Conservation (phyloP, 1,140 invertebrate genomes). For the Hypsibius dujardini region DNA sequence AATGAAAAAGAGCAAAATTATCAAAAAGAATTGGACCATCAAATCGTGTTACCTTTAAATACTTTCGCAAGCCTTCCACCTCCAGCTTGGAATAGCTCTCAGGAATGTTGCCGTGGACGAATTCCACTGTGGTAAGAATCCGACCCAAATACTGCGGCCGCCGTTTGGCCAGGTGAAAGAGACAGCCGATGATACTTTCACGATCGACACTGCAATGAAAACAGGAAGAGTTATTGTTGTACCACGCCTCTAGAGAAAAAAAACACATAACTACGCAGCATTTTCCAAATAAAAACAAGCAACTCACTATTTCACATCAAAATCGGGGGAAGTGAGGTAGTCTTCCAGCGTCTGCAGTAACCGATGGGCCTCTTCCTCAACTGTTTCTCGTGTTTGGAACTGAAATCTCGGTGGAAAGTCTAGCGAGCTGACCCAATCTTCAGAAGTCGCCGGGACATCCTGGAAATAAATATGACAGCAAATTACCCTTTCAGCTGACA, state of each 20-base stretch:
- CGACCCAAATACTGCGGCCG: slow-evolving; percentile 8
- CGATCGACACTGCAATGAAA: slow-evolving; percentile 1
- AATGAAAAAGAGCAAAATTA: too few relatives aligned
- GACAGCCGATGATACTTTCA: neutral
- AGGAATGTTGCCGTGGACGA: neutral
- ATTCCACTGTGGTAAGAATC: neutral
- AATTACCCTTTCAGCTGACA: neutral
- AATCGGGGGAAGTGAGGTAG: neutral
- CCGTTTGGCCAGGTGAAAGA: neutral
- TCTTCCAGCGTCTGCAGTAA: neutral
- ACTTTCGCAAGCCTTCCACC: neutral
- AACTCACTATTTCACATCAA: neutral
- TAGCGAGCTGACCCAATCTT: neutral
- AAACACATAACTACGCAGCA: neutral
- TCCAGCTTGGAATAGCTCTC: neutral
- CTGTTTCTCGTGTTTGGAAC: neutral
- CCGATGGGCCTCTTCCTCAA: neutral
- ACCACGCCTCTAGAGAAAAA: too few relatives aligned
- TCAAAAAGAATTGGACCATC: too few relatives aligned
- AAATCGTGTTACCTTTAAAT: neutral
- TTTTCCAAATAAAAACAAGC: neutral
- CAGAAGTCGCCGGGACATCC: neutral
- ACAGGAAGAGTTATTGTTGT: neutral
- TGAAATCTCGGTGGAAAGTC: neutral
- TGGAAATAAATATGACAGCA: neutral